Evolutionary conservation across 1,140 invertebrate genomes (phyloP).

Genomic region (Liolophura sinensis): DNA sequence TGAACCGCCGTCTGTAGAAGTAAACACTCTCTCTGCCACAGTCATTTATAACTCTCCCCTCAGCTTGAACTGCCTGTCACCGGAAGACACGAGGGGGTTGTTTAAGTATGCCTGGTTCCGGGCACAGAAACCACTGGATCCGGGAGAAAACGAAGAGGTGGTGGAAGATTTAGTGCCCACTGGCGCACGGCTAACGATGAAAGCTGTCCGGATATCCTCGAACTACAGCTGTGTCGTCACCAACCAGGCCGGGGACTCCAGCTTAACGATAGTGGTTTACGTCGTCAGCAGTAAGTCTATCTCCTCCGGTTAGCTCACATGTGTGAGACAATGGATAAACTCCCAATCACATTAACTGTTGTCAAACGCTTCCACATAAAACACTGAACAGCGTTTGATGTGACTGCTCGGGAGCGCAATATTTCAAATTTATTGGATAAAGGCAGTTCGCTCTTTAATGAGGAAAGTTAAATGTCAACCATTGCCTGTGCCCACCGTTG

Average conservation of each 20-base stretch:
- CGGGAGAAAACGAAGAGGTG: slow-evolving; percentile 18
- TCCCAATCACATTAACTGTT: too few relatives aligned
- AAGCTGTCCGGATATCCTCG: slow-evolving; percentile 7
- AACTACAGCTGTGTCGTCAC: slow-evolving; percentile 31
- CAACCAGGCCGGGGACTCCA: slow-evolving; percentile 28
- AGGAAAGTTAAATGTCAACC: too few relatives aligned
- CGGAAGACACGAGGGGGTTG: slow-evolving; percentile 29
- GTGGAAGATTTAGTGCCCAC: slow-evolving; percentile 33
- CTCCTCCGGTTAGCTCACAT: too few relatives aligned
- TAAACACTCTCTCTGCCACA: slow-evolving; percentile 24
- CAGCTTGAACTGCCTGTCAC: slow-evolving; percentile 29
- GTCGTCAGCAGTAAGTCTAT: slow-evolving; percentile 13
- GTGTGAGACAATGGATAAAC: too few relatives aligned
- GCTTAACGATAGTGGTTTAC: slow-evolving; percentile 23
- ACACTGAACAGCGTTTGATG: too few relatives aligned
- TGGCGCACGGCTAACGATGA: slow-evolving; percentile 26
- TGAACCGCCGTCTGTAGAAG: slow-evolving; percentile 29
- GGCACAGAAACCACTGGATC: slow-evolving; percentile 10
- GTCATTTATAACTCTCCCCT: slow-evolving; percentile 15
- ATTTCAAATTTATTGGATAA: too few relatives aligned
- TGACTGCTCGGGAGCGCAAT: too few relatives aligned
- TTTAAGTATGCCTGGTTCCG: slow-evolving; percentile 30
- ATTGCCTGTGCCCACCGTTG: too few relatives aligned
- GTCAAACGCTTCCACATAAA: too few relatives aligned
- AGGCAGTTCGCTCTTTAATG: too few relatives aligned